Evolutionary conservation across 2,888 invertebrate species (phyloP).

Genomic region (Danaus chrysippus): DNA sequence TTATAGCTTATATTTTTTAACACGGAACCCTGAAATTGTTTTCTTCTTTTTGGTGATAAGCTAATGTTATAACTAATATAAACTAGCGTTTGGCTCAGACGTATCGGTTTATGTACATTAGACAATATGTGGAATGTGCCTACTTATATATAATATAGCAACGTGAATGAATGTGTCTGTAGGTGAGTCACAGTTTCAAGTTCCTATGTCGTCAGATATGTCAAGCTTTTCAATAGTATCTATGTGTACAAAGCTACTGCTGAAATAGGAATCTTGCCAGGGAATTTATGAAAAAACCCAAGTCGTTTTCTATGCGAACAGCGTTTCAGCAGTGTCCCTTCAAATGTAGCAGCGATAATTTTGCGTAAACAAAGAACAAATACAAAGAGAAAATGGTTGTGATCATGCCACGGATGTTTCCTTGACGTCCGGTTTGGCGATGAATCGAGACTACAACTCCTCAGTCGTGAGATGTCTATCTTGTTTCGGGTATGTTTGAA

Average conservation of each 20-base stretch:
- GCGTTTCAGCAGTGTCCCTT: constrained; percentile 57
- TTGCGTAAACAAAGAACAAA: constrained; percentile 38
- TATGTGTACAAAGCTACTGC: constrained; percentile 53
- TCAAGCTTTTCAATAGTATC: constrained; percentile 63
- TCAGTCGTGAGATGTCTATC: constrained; percentile 52
- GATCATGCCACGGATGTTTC: constrained; percentile 3
- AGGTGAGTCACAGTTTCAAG: constrained; percentile 32
- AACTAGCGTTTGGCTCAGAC: no score
- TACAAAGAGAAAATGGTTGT: constrained; percentile 25
- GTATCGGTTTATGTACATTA: neutral
- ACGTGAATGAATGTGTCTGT: constrained; percentile 14
- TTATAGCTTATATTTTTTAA: no score
- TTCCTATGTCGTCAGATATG: constrained; percentile 43
- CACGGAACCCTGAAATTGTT: no score
- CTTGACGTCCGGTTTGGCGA: constrained; percentile 55
- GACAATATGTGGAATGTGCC: neutral
- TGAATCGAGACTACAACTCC: constrained; percentile 43
- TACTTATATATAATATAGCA: neutral
- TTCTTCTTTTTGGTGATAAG: no score
- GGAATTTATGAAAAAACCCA: constrained; percentile 62
- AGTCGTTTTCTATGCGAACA: constrained; percentile 61
- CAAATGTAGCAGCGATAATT: constrained; percentile 53
- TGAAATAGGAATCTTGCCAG: constrained; percentile 66
- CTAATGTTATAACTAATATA: no score
- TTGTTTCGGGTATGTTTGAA: constrained; percentile 66